Evolutionary conservation across 2,113 vertebrate genomes (phyloP), one percentile per base, ranked within the genome.

Genomic region (Gallinago media): DNA sequence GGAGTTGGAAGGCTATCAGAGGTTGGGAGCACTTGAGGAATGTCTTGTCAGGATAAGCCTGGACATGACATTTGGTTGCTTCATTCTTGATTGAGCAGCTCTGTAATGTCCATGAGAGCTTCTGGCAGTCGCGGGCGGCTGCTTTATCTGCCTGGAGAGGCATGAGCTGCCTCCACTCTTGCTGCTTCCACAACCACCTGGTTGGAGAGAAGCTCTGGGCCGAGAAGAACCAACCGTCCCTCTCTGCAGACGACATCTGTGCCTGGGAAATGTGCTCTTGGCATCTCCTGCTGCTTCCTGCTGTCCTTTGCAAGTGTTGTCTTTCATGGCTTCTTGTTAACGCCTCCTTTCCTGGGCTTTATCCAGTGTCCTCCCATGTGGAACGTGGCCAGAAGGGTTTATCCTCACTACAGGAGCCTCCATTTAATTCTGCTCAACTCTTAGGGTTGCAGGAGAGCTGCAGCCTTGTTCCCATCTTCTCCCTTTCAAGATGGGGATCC

Each of bases 11-110:
- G n/a, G 58, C 58, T n/a, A 19, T 38, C 55, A 31, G 44, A 25
- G 25, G 15, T 2, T 42, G 65, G 23, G n/a, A 18, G 8, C 32
- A 3, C 71, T n/a, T n/a, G 36, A 47, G 70, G 80, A 66, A 44
- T 1, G 1, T 9, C 63, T 32, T 36, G 47, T 56, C 3, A 1
- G 63, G 52, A 26, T 20, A 12, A 50, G 19, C 47, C 65, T 76
- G 58, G 54, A 42, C 36, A 2, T 22, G 12, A 46, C 47, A 3
- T 16, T 76, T 27, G 36, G 25, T 85, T 19, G 29, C 54, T 72
- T 75, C 6, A 0, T n/a, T 77, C 63, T 20, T 8, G 1, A 58
- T 12, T 31, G 65, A 27, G 12, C 40, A 3, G 52, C 0, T 12
- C 52, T 42, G 55, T n/a, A 16, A 32, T 1, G 56, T 34, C 83